These are phyloP conservation scores for Anguilla anguilla DNA, from an alignment of 2,797 vertebrate genomes.

Conservation along the genomic window DNA sequence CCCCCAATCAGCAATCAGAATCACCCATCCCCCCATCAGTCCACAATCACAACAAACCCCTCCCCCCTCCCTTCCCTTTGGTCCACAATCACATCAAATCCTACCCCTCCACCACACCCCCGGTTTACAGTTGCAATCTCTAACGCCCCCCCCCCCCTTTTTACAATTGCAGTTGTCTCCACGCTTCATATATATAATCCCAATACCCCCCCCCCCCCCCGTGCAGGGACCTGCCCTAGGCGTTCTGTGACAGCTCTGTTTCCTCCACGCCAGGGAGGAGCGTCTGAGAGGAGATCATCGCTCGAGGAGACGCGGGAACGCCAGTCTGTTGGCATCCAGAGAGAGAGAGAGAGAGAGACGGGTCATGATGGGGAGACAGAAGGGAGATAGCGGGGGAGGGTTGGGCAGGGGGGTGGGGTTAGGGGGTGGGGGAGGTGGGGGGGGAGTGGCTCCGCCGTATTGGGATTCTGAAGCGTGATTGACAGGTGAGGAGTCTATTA, in stretches of 20 bases:
- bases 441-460: slow-evolving; percentile 50
- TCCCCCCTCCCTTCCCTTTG: no score
- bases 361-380: slow-evolving; percentile 41
- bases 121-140: no score
- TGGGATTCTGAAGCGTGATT: slow-evolving; percentile 76
- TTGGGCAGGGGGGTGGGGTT: slow-evolving; percentile 16
- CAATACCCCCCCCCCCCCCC: not conserved
- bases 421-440: slow-evolving; percentile 23
- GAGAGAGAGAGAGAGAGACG: slow-evolving; percentile 33
- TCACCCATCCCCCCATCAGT: no score
- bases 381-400: slow-evolving; percentile 13
- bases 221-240: not conserved
- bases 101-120: no score
- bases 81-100: no score
- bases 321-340: slow-evolving; percentile 25
- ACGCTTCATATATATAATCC: not conserved
- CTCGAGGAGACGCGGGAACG: not conserved
- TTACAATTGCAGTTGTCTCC: no score
- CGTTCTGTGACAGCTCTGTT: not conserved
- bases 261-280: not conserved
- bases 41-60: no score
- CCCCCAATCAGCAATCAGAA: no score
- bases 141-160: no score
- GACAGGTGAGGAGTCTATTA: slow-evolving; percentile 81
- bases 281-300: not conserved